Base-by-base conservation (phyloP, 2,888 invertebrate species). In the Coenonympha arcania region DNA sequence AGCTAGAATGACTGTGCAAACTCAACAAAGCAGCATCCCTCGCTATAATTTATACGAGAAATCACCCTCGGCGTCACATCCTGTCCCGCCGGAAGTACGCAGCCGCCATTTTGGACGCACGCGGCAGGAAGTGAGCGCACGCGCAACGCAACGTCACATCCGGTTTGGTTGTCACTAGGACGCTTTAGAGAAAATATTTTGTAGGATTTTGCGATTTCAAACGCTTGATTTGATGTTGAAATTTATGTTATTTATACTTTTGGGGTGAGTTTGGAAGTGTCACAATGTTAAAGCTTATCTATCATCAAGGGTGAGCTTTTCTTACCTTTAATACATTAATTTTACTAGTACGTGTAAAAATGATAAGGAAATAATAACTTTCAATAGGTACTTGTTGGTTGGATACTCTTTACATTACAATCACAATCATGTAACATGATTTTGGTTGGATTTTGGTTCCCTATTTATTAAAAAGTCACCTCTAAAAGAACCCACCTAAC, bases 71-170 rank as follows among this genome's bases (percentile, higher is more conserved):
- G 67, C 69, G 69, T 65, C 64, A 71, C 61, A 51, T 57, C 48
- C 57, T 48, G 66, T 74, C 77, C 77, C 76, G 71, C 66, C 76
- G 84, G 85, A 85, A 84, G 73, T 63, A 57, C 64, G 65, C 72
- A 62, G 84, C 83, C 81, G 86, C 85, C 86, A 86, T 87, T 84
- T 87, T 85, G 84, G 71, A 71, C 70, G 74, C 82, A 84, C 84
- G 84, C 78, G 83, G 76, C 83, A 73, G 83, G 84, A 84, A 79
- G 75, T 67, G 60, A 68, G 65, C 84, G 83, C 85, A 79, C 84
- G 83, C 84, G 83, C 83, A 82, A 57, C 68, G 72, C 73, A 66
- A 66, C 66, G 77, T 77, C 76, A 78, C 75, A 75, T 83, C 85
- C 84, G 74, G 50, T 67, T 68, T 60, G 59, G 67, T 70, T 68